Percentiles rank a stretch among this genome's conserved stretches.
phyloP scores from a whole-genome alignment of 92 coral and sea anemone species.

The Phenganax stokvisi region DNA sequence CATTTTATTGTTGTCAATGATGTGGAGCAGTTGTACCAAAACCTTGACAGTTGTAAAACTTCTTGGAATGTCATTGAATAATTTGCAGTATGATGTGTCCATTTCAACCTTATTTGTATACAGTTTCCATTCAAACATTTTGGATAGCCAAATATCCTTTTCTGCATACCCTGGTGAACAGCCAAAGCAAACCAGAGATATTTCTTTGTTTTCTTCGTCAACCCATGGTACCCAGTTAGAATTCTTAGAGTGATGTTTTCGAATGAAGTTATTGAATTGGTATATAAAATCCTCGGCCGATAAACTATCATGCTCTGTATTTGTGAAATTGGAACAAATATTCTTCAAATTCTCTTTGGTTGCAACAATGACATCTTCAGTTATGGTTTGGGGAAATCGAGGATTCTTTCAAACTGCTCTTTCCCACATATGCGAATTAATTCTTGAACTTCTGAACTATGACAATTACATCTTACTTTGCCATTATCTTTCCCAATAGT shows the following conservation, averaged over 20 bases:
- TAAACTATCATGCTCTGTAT: not conserved
- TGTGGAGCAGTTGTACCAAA: not conserved
- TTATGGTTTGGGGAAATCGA: not conserved
- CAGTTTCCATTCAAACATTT: not conserved
- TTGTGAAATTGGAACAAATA: not conserved
- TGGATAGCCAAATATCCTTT: not conserved
- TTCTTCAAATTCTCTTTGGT: not conserved
- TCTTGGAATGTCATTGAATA: not conserved
- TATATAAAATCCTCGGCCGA: not conserved
- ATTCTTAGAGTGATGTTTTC: not conserved
- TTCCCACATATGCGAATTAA: not conserved
- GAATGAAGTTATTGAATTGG: not conserved
- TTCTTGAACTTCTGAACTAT: not conserved
- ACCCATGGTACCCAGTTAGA: not conserved
- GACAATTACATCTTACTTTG: not conserved
- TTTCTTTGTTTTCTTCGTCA: not conserved
- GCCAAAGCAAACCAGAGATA: not conserved
- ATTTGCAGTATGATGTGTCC: not conserved
- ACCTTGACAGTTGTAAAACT: not conserved
- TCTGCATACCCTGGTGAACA: conserved; percentile 9
- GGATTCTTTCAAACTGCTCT: not conserved
- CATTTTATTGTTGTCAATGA: not conserved
- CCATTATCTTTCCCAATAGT: not conserved
- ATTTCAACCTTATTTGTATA: not conserved
- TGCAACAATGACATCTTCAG: not conserved